phyloP scores from a whole-genome alignment of 2,888 invertebrate genomes.

The Serripes groenlandicus region DNA sequence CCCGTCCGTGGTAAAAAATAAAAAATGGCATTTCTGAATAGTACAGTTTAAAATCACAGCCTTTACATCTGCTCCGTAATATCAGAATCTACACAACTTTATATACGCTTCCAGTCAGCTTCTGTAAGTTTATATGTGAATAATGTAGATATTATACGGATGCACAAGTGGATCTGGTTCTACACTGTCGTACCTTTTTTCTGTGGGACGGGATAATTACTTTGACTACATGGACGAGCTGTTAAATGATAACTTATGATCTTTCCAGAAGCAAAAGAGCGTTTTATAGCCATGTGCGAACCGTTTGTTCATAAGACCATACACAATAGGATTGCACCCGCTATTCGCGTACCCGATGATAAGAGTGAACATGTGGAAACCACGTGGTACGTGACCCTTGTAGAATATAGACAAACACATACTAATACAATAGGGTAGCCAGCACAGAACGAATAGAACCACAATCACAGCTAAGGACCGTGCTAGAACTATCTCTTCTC shows the following conservation, averaged over 20 bases:
- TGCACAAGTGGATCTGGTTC: too few relatives aligned
- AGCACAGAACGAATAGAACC: constrained; percentile 79
- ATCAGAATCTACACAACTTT: too few relatives aligned
- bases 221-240: constrained; percentile 8
- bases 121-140: too few relatives aligned
- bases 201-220: too few relatives aligned
- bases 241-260: constrained; percentile 16
- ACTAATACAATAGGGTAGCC: constrained; percentile 83
- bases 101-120: too few relatives aligned
- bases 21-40: too few relatives aligned
- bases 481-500: constrained; percentile 76
- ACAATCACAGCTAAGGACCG: constrained; percentile 77
- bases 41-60: too few relatives aligned
- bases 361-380: constrained; percentile 78
- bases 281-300: constrained; percentile 75
- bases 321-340: constrained; percentile 81
- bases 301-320: constrained; percentile 81
- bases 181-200: too few relatives aligned
- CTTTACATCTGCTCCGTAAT: too few relatives aligned
- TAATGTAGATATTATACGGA: too few relatives aligned
- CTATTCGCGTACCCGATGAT: constrained; percentile 82
- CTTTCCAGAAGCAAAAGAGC: constrained; percentile 62
- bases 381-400: constrained; percentile 55
- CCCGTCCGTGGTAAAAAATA: too few relatives aligned
- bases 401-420: constrained; percentile 79